Evolutionary conservation across 2,113 vertebrate species (phyloP).

Genomic region (Crocuta crocuta): DNA sequence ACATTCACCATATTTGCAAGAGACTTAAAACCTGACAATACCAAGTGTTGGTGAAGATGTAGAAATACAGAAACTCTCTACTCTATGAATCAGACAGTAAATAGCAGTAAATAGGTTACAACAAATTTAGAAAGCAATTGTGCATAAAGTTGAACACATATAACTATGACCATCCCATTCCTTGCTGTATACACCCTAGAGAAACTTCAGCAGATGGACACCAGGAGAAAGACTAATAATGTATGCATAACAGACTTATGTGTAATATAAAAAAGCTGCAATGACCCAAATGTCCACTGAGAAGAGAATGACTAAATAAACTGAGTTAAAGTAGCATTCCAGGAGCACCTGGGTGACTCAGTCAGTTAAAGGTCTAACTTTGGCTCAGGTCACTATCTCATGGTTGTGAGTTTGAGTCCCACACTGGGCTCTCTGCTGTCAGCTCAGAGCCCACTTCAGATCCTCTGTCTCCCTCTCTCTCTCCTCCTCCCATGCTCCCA

Average conservation of each 20-base stretch:
- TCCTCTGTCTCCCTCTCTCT: too few species aligned
- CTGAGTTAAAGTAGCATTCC: background rate
- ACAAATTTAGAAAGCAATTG: background rate
- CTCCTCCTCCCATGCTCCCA: too few species aligned
- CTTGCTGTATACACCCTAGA: background rate
- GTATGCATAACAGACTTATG: background rate
- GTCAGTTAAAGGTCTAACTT: too few species aligned
- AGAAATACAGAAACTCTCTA: background rate
- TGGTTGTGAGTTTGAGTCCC: too few species aligned
- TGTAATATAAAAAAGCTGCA: background rate
- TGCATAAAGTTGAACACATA: background rate
- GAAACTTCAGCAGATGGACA: background rate
- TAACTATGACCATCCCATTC: background rate
- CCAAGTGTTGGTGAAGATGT: background rate
- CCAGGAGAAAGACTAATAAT: background rate
- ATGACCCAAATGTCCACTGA: background rate
- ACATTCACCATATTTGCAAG: background rate
- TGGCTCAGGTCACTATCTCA: too few species aligned
- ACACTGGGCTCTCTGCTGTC: too few species aligned
- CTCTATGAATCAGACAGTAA: background rate
- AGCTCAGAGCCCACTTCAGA: too few species aligned
- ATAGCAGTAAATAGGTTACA: background rate
- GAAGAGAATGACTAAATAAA: conserved; percentile 2
- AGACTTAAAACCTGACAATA: background rate
- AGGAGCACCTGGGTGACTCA: background rate